phyloP scores from a whole-genome alignment of 2,113 vertebrate species.

The Sylvilagus bachmani region DNA sequence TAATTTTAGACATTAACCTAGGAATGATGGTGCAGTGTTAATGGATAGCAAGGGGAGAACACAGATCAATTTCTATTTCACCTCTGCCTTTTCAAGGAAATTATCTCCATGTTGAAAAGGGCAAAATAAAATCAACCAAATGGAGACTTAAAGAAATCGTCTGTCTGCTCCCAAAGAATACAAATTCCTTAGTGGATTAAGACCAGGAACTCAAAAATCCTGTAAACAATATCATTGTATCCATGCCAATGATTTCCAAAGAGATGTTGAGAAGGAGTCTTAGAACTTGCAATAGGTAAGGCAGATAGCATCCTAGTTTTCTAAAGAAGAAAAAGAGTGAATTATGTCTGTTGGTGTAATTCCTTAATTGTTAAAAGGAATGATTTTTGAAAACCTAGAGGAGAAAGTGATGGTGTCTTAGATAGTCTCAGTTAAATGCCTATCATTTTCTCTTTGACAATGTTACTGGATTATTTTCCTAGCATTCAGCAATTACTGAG shows the following conservation, averaged over 20 bases:
- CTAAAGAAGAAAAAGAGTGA: not conserved
- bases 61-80: constrained; percentile 45
- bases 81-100: constrained; percentile 40
- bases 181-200: not conserved
- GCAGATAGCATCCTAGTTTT: not conserved
- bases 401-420: not conserved
- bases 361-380: not conserved
- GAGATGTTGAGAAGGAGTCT: not conserved
- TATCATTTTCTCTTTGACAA: not conserved
- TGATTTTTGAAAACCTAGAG: not conserved
- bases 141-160: constrained; percentile 29
- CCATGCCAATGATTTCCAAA: not conserved
- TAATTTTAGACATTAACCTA: constrained; percentile 50
- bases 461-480: not conserved
- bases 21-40: constrained; percentile 40
- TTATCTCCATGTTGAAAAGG: constrained; percentile 26
- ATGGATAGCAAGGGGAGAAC: constrained; percentile 49
- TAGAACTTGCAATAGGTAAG: not conserved
- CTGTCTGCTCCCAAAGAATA: not conserved
- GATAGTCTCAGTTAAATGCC: not conserved
- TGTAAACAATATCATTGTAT: not conserved
- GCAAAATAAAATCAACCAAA: not conserved
- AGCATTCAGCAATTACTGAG: not conserved
- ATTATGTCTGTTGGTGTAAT: not conserved
- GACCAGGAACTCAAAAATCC: constrained; percentile 20